phyloP scores from a whole-genome alignment of 2,888 invertebrate genomes.

The Tortricodes alternella region DNA sequence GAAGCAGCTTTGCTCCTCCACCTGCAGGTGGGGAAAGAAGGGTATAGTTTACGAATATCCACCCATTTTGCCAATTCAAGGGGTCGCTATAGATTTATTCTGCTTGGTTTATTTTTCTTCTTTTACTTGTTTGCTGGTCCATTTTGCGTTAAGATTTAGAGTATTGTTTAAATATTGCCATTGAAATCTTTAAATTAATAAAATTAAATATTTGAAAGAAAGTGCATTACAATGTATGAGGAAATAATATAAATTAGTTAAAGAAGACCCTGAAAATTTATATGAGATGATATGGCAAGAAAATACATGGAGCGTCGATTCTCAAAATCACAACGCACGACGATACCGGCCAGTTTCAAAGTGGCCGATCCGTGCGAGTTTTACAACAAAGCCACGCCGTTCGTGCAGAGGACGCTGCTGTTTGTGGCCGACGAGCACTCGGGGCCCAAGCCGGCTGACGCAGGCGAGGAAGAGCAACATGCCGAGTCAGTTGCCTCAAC shows the following conservation, averaged over 20 bases:
- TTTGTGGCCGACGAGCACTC: conserved; percentile 76
- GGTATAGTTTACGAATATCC: conserved; percentile 61
- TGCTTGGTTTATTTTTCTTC: conserved; percentile 59
- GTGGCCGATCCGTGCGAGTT: conserved; percentile 75
- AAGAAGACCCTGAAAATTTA: conserved; percentile 33
- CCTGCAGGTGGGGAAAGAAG: conserved; percentile 43
- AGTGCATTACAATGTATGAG: background rate
- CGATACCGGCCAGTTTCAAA: conserved; percentile 76
- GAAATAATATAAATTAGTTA: background rate
- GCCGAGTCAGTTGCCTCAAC: conserved; percentile 53
- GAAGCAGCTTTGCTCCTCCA: conserved; percentile 36
- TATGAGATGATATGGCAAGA: conserved; percentile 73
- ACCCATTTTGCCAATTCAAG: conserved; percentile 56
- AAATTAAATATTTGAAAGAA: background rate
- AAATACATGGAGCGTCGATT: conserved; percentile 81
- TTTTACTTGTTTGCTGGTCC: conserved; percentile 32
- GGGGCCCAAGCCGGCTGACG: conserved; percentile 62
- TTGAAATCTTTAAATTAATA: conserved; percentile 35
- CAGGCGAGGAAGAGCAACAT: conserved; percentile 42
- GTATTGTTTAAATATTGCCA: conserved; percentile 40
- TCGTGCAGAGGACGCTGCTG: conserved; percentile 74
- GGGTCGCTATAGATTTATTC: conserved; percentile 64
- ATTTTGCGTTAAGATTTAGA: conserved; percentile 15
- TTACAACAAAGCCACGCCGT: conserved; percentile 78
- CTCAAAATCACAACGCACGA: conserved; percentile 72